These are phyloP conservation scores for Saccostrea echinata DNA, from an alignment of 1,140 invertebrate species.

Conservation along the genomic window DNA sequence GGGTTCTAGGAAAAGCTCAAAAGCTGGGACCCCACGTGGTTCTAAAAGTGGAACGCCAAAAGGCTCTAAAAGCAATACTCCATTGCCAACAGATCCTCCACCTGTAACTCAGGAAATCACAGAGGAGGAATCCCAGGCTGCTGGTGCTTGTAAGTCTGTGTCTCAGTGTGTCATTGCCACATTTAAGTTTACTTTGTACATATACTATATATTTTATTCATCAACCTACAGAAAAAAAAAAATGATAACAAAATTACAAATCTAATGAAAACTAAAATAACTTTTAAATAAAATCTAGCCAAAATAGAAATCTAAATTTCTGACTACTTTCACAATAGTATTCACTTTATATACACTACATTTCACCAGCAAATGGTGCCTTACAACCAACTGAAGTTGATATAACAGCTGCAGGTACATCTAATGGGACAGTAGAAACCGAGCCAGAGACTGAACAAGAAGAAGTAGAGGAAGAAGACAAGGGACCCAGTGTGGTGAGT, in stretches of 20 bases:
- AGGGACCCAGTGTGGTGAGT: slow-evolving; percentile 58
- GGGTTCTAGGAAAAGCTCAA: slow-evolving; percentile 61
- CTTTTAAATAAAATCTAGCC: too few relatives aligned
- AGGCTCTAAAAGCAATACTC: slow-evolving; percentile 71
- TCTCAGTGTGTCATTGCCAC: neutral
- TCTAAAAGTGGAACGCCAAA: slow-evolving; percentile 67
- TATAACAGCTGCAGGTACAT: slow-evolving; percentile 43
- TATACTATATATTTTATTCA: too few relatives aligned
- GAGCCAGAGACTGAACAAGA: slow-evolving; percentile 56
- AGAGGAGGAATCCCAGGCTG: slow-evolving; percentile 50
- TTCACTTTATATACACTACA: neutral
- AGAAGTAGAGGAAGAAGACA: slow-evolving; percentile 36
- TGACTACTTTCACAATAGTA: neutral
- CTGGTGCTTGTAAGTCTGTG: slow-evolving; percentile 48
- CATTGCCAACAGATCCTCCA: slow-evolving; percentile 57
- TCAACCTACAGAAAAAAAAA: too few relatives aligned
- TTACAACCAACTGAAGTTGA: slow-evolving; percentile 56
- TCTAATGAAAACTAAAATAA: too few relatives aligned
- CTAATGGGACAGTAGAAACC: slow-evolving; percentile 46
- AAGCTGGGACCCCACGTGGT: slow-evolving; percentile 63
- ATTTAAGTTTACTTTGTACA: too few relatives aligned
- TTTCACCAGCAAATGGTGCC: slow-evolving; percentile 53
- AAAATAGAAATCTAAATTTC: neutral
- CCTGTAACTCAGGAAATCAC: slow-evolving; percentile 44
- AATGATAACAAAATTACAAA: too few relatives aligned